Base-by-base conservation (phyloP, 2,888 invertebrate genomes). In the Leptinotarsa haldemani region DNA sequence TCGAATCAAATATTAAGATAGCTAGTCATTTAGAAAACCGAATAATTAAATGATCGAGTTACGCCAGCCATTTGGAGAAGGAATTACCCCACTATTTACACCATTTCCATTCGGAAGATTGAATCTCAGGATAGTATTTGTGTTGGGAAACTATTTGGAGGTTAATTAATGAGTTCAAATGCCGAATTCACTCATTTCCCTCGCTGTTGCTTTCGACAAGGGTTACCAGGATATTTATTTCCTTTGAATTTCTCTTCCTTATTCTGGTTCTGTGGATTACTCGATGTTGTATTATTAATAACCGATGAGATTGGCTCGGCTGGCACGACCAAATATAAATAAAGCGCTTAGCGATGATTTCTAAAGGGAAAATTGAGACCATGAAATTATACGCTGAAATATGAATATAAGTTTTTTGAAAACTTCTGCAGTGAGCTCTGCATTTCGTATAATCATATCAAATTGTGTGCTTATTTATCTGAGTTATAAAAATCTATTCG, bases 91-190 rank as follows among this genome's bases (percentile, higher is more conserved):
- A 22, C 20, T 56, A 22, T 56, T 56, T 56, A 20, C 56, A 56
- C 56, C 56, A 56, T 56, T 56, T 56, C 56, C 56, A 56, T 56
- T 56, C 22, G 56, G 56, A 56, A 56, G 56, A 56, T 56, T 56
- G 56, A 56, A 56, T 56, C 56, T 2, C 56, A 13, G 22, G 56
- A 56, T 56, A 56, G 56, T 22, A 56, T 56, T 22, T 56, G 56
- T 15, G 22, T 56, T 22, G 3, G 56, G 22, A 22, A 56, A 56
- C 56, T 56, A 13, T 56, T 22, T 22, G 56, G 22, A 56, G 56
- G 56, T 15, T 56, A 56, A 22, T 22, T 56, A 56, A 56, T 22
- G 56, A 22, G 56, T 56, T 56, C 56, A 56, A 56, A 56, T 22
- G 20, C 22, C 56, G 56, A 22, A 22, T 56, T 25, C 56, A 56